Percentiles rank a stretch among this genome's conserved stretches.
Evolutionary conservation across 2,113 vertebrate genomes (phyloP).

Genomic region (Stigmatopora nigra): DNA sequence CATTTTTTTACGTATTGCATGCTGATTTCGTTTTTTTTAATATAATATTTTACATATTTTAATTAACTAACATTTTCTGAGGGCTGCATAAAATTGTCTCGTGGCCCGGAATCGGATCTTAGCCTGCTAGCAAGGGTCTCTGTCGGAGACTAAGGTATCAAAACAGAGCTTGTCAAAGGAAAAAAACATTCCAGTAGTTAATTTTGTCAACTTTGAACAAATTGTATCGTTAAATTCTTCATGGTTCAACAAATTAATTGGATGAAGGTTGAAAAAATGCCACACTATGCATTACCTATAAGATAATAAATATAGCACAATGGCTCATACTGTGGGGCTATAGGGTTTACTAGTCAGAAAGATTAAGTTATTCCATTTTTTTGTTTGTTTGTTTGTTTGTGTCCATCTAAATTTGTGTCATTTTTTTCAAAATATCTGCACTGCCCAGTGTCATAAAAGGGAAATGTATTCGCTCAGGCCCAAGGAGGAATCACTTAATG

Average conservation of each 20-base stretch:
- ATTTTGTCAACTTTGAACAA: not conserved
- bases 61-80: too few species aligned
- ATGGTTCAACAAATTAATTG: not conserved
- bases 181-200: not conserved
- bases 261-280: not conserved
- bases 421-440: not conserved
- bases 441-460: constrained; percentile 4
- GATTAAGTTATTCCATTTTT: not conserved
- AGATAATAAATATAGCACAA: not conserved
- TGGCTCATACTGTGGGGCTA: not conserved
- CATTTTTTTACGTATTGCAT: too few species aligned
- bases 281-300: not conserved
- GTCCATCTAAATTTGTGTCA: not conserved
- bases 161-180: not conserved
- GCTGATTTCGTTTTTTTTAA: too few species aligned
- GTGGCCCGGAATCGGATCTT: too few species aligned
- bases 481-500: constrained; percentile 16
- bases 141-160: too few species aligned
- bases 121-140: too few species aligned
- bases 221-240: not conserved
- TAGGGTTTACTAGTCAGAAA: not conserved
- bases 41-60: too few species aligned
- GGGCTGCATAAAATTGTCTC: too few species aligned
- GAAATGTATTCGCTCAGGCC: constrained; percentile 12
- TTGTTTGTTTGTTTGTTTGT: not conserved